Evolutionary conservation across 2,113 vertebrate species (phyloP), one percentile per base, ranked within the genome.

Genomic region (Mesocricetus auratus): DNA sequence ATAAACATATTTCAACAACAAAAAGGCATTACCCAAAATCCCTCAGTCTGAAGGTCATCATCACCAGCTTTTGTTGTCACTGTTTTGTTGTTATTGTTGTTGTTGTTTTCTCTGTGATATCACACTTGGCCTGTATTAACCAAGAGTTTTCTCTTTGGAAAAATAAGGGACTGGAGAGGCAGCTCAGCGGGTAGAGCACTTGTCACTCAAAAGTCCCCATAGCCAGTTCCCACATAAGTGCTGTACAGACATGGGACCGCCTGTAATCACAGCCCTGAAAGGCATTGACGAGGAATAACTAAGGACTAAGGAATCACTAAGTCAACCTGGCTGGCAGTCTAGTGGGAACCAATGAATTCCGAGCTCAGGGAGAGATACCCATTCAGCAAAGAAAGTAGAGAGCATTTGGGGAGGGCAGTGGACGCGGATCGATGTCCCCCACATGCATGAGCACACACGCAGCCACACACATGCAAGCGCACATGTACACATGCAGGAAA

Each of bases 1-100:
- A 97, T 97, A 98, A 98, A 95, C 96, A 98, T 74, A 17, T 60
- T 81, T 89, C 4, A 31, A 42, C 56, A 83, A 62, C n/a, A 62
- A 11, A 45, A 9, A 74, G 10, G 31, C 29, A 7, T 53, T 42
- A 64, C 58, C 39, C 58, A 5, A 15, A 83, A 83, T 29, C n/a
- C 15, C 22, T 42, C 26, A 29, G n/a, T 82, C 58, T 42, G n/a
- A 26, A 42, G 78, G 29, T 62, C 42, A 17, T 31, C 33, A 6
- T 24, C 3, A 19, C 31, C 39, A 9, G 58, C n/a, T 71, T n/a
- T 39, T 64, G 10, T 3, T 11, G 50, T 21, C 22, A 53, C 12
- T 64, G 58, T 45, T 62, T 1, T 68, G 22, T 62, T 24, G 60
- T 22, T 1, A 5, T 60, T 68, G 11, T 7, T 9, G 56, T 8